Evolutionary conservation across 2,888 invertebrate species (phyloP).

Genomic region (Brassicogethes aeneus): DNA sequence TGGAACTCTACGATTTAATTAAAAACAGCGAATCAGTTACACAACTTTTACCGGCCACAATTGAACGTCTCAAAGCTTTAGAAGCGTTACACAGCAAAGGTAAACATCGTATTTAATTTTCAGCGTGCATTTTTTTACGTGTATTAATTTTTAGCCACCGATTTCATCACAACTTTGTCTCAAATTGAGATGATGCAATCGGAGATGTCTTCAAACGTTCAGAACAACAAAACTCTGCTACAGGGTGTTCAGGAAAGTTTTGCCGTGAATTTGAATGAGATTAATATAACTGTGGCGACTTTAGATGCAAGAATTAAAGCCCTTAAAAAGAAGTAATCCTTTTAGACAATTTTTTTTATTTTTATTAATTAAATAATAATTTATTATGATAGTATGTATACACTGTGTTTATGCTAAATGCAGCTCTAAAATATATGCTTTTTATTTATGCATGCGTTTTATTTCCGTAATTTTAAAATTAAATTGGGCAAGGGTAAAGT

Average conservation of each 20-base stretch:
- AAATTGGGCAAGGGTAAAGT: too few relatives aligned
- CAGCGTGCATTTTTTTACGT: conserved; percentile 3
- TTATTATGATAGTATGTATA: too few relatives aligned
- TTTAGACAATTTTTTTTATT: too few relatives aligned
- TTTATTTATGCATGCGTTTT: too few relatives aligned
- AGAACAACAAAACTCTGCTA: conserved; percentile 69
- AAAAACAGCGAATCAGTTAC: conserved; percentile 78
- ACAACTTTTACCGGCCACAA: conserved; percentile 67
- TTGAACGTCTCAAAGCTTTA: conserved; percentile 79
- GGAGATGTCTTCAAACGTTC: conserved; percentile 59
- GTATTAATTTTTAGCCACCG: conserved; percentile 57
- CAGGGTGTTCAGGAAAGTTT: conserved; percentile 76
- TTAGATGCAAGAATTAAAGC: conserved; percentile 65
- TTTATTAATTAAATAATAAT: too few relatives aligned
- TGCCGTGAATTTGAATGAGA: conserved; percentile 66
- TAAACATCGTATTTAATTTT: conserved; percentile 33
- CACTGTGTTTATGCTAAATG: too few relatives aligned
- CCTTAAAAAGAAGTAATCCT: conserved; percentile 46
- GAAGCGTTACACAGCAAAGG: conserved; percentile 87
- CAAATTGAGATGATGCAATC: conserved; percentile 72
- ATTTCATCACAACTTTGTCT: conserved; percentile 75
- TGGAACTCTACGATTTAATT: conserved; percentile 77
- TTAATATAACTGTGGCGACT: conserved; percentile 65
- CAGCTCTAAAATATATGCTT: too few relatives aligned
- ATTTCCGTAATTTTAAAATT: too few relatives aligned